These are phyloP conservation scores for Cetoscarus ocellatus DNA, from an alignment of 2,797 vertebrate species.

Conservation along the genomic window DNA sequence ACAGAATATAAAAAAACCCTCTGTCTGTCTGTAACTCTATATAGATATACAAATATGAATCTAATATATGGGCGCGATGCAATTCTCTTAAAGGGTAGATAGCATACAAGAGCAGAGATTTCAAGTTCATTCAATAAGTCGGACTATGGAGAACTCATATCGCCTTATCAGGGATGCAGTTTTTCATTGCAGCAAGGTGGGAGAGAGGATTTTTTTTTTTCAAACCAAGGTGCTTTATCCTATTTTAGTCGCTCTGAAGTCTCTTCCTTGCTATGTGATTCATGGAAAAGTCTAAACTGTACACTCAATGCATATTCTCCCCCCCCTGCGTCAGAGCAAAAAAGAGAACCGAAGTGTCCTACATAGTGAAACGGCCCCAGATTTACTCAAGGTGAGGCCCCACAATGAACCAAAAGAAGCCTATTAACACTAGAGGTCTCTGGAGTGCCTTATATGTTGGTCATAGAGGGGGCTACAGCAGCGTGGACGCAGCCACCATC, in stretches of 20 bases:
- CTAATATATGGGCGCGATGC: constrained; percentile 75
- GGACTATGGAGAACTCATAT: constrained; percentile 69
- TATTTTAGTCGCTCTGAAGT: constrained; percentile 70
- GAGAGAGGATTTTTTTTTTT: constrained; percentile 57
- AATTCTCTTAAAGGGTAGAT: constrained; percentile 68
- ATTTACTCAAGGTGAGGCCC: constrained; percentile 81
- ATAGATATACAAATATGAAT: constrained; percentile 85
- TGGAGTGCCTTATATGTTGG: constrained; percentile 70
- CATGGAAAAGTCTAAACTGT: constrained; percentile 62
- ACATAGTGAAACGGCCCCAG: constrained; percentile 74
- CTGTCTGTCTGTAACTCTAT: constrained; percentile 82
- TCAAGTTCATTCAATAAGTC: constrained; percentile 82
- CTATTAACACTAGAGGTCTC: constrained; percentile 84
- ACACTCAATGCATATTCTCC: constrained; percentile 47
- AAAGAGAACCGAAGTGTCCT: constrained; percentile 58
- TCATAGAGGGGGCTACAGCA: constrained; percentile 62
- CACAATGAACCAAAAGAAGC: constrained; percentile 75
- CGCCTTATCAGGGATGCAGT: constrained; percentile 75
- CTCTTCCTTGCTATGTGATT: constrained; percentile 64
- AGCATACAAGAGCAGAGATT: constrained; percentile 60
- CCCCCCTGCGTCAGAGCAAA: constrained; percentile 11
- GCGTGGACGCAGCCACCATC: constrained; percentile 66
- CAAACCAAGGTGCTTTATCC: constrained; percentile 67
- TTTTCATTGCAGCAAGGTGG: constrained; percentile 75
- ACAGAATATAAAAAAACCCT: constrained; percentile 84